Base-by-base conservation (phyloP, 1,140 invertebrate genomes). In the Cyphomyrmex costatus region DNA sequence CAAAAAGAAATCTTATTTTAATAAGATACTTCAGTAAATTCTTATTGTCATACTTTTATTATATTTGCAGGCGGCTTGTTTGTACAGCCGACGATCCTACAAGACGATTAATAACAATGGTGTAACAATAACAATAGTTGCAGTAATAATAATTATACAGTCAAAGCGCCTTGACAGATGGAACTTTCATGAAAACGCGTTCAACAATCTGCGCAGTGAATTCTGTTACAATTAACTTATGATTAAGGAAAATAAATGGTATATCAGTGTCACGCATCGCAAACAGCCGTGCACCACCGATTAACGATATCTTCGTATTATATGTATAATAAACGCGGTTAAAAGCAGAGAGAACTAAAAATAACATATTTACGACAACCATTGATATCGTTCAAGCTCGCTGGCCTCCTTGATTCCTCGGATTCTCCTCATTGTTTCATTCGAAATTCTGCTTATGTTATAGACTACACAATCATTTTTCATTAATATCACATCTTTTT, bases 361-460 rank as follows among this genome's bases (percentile, higher is more conserved):
- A 91, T 91, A 91, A 90, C 89, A 46, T 91, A 91, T 91, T 91
- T 91, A 91, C 89, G 74, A 90, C 86, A 68, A 76, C 66, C 79
- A 86, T 83, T 86, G 89, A 90, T 90, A 90, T 89, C 88, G 78
- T 53, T 58, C 82, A 36, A 53, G 24, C 76, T 74, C 49, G 30
- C 16, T 63, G 19, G 36, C 21, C 58, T 19, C n/a, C 36, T 42
- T 53, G 58, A 80, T 56, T 56, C 36, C 77, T 42, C 46, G 14
- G 53, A 58, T n/a, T 73, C 21, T 49, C 51, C 16, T 21, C 74
- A 19, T 24, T 60, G 27, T 65, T 80, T 70, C 36, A 79, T 53
- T 53, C 61, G 8, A 14, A 65, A 3, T 78, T 51, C 16, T 66
- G n/a, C 30, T 68, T 66, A 24, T 36, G 68, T 61, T 76, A 21